Evolutionary conservation across 2,797 vertebrate species (phyloP).

Genomic region (Sandelia bainsii): DNA sequence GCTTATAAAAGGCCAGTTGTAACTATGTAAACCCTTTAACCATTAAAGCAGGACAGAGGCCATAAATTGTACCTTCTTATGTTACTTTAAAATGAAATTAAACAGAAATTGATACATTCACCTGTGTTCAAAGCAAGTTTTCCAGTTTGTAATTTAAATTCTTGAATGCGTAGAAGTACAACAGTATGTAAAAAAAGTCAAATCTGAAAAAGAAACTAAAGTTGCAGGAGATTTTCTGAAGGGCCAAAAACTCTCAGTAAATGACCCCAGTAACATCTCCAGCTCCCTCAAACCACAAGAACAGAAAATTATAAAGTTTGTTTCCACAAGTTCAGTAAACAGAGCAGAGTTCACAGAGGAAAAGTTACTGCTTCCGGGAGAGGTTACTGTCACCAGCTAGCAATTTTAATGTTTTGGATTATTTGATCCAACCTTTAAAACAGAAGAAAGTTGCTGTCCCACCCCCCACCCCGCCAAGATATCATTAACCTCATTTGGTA

Average conservation of each 20-base stretch:
- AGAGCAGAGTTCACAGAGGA: constrained; percentile 3
- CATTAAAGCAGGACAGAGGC: not conserved
- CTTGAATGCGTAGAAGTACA: too few species aligned
- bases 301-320: not conserved
- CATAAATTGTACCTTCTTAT: constrained; percentile 8
- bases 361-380: constrained; percentile 3
- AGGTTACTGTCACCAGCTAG: not conserved
- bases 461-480: constrained; percentile 31
- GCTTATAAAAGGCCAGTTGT: constrained; percentile 5
- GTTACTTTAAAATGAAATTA: not conserved
- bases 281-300: constrained; percentile 12
- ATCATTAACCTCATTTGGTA: constrained; percentile 50
- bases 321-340: not conserved
- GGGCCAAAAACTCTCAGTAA: constrained; percentile 17
- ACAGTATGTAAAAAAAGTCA: not conserved
- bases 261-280: not conserved
- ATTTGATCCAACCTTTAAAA: constrained; percentile 39
- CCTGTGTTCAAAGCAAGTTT: not conserved
- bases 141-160: constrained; percentile 10
- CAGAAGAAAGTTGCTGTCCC: constrained; percentile 61
- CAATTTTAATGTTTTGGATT: constrained; percentile 16
- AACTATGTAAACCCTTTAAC: constrained; percentile 2
- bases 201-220: not conserved
- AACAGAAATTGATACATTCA: constrained; percentile 1
- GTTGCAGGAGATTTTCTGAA: constrained; percentile 3